Evolutionary conservation across 1,140 invertebrate genomes (phyloP), one percentile per base, ranked within the genome.

Genomic region (Bombus cullumanus): DNA sequence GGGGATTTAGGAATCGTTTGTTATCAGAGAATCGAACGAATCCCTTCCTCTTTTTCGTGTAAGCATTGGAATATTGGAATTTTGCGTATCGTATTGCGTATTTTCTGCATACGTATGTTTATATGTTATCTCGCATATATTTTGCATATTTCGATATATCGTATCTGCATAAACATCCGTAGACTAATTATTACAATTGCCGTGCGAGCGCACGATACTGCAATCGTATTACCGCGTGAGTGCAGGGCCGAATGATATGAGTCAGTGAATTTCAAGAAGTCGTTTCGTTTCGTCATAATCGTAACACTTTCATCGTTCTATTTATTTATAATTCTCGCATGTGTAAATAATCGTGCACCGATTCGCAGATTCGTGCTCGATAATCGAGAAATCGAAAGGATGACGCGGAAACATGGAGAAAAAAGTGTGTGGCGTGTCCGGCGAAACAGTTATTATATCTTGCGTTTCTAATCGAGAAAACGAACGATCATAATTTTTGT

Each of bases 241-340:
- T 3, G 47, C 5, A 53, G 18, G 1, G 5, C 53, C 78, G 3
- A 76, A 59, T 8, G 47, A 53, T 41, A 66, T 57, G 87, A 88
- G 75, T 88, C 85, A 87, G 25, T 82, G 75, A 73, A 75, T 79
- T 83, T 87, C 41, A 57, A 87, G 74, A 87, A 87, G 71, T 68
- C 37, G n/a, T 37, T 71, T 53, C 62, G 15, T 80, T 34, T 87
- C 47, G 59, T 66, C 64, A 25, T 66, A 64, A 62, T 41, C 75
- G 62, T 77, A 34, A 62, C 68, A 59, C 25, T 75, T 57, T 64
- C 47, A 15, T 82, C 25, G 31, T 34, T 47, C 47, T 31, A 59
- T 62, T 73, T 78, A 57, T 53, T 71, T 53, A 15, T 39, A 71
- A 37, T 69, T 80, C 25, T 18, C 10, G 15, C 8, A 3, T 8